Base-by-base conservation (phyloP, 2,797 vertebrate genomes). In the Crenichthys baileyi region DNA sequence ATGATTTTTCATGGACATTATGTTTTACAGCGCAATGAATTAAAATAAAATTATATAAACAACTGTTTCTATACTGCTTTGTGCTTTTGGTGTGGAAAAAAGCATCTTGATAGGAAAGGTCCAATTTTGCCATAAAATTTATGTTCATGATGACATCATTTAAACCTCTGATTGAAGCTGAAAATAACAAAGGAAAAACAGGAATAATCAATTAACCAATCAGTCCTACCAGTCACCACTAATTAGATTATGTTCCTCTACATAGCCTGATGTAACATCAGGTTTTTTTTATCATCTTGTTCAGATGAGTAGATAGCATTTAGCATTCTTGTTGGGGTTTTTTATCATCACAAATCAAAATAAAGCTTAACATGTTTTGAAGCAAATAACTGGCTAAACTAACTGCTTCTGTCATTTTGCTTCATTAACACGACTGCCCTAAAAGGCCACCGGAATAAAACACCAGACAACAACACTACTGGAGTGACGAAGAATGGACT, bases 401-500 rank as follows among this genome's bases (percentile, higher is more conserved):
- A 26, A 60, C 0, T 29, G 0, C 0, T 72, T 72, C 48, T 75
- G 70, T n/a, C 63, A 7, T 13, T 84, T n/a, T 51, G 65, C 78
- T n/a, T 55, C 53, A 20, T 55, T 41, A 24, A 75, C n/a, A 26
- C 7, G 0, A 75, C 61, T 15, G n/a, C 68, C 72, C 44, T 72
- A 7, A 75, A 78, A 58, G 75, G 11, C 36, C 12, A 61, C 48
- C 67, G 79, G n/a, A 75, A 70, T 24, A 81, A 72, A 84, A 51
- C 18, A 29, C 9, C 8, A 79, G 87, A 87, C 79, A 80, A 83
- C 71, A 81, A 80, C 46, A 67, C 29, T 65, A 85, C 29, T 73
- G 44, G 83, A 0, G 1, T 71, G 51, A 85, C 55, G 75, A 82
- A 85, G 81, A 85, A 5, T 29, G 84, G 87, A 92, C 87, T 86